Percentiles rank a stretch among this genome's conserved stretches.
phyloP scores from a whole-genome alignment of 2,113 vertebrate species.

The Lycaon pictus region DNA sequence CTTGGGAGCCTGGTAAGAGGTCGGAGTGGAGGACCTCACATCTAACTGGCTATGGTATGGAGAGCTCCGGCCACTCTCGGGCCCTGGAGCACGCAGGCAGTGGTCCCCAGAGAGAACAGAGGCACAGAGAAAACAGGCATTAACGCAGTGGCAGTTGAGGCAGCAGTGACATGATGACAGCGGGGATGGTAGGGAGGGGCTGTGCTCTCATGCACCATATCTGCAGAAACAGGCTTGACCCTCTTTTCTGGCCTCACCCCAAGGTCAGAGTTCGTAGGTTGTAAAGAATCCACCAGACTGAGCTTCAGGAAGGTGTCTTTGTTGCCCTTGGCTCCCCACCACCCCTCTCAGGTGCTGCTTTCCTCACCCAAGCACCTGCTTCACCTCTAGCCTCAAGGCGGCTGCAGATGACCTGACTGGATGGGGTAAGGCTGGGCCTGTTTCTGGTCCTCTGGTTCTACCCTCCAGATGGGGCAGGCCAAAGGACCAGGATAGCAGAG shows the following conservation, averaged over 20 bases:
- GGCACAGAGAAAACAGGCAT: conserved; percentile 85
- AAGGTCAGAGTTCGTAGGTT: background rate
- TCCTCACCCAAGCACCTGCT: background rate
- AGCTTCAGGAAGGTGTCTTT: background rate
- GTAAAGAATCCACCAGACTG: background rate
- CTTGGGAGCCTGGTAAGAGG: conserved; percentile 98
- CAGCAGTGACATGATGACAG: conserved; percentile 49
- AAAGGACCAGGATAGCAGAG: background rate
- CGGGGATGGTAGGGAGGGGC: background rate
- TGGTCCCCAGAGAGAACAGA: conserved; percentile 86
- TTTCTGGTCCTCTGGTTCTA: background rate
- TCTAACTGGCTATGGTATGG: conserved; percentile 98
- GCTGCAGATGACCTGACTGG: background rate
- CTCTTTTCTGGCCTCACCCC: background rate
- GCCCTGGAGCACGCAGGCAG: conserved; percentile 93
- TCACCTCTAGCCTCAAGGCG: background rate
- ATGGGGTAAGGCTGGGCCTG: background rate
- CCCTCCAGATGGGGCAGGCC: background rate
- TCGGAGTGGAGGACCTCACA: conserved; percentile 96
- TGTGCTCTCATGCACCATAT: conserved; percentile 62
- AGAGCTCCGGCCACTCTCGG: conserved; percentile 98
- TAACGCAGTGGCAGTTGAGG: conserved; percentile 32
- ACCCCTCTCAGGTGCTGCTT: background rate
- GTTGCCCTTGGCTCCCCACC: background rate
- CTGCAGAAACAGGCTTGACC: conserved; percentile 17